Base-by-base conservation (phyloP, 2,888 invertebrate species). In the Phalangium opilio region DNA sequence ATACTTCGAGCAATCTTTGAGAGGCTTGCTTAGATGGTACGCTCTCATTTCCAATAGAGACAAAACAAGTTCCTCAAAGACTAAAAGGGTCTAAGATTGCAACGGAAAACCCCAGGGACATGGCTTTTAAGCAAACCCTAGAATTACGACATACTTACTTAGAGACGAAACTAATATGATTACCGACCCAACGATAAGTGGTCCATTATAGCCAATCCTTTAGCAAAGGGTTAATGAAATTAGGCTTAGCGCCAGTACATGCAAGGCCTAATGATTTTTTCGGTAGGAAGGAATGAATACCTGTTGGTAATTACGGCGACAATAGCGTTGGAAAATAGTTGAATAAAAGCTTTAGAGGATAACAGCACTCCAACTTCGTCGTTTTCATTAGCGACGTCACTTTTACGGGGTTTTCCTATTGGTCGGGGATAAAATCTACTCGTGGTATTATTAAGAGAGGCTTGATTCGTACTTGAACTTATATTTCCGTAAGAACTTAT, bases 301-400 rank as follows among this genome's bases (percentile, higher is more conserved):
- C 64, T 63, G 56, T 62, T 72, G 3, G 78, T 78, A 41, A 81
- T 63, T 52, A 74, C 74, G 27, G 83, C 84, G 36, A 84, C 75
- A 36, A 81, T 67, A 2, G 83, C 83, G 63, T 84, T 85, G 58
- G 77, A 73, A 49, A 80, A 67, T 45, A 86, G 71, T 65, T 86
- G 85, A 3, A 84, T 78, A 50, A 85, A 67, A 18, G 85, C 83
- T 67, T 84, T 83, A 45, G 82, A 81, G 33, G 83, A 79, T 44
- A 70, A 61, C 35, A 70, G 57, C 57, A 66, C 60, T 1, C 69
- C 69, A 7, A 67, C 61, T 50, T 59, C 53, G n/a, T 58, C 60
- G 51, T 64, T 64, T 50, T 65, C 64, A 35, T 50, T 50, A 12
- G 34, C 32, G 11, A 55, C 42, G 11, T 53, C 44, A 8, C 27